Base-by-base conservation (phyloP, 2,888 invertebrate species). In the Heliconius ismenius region DNA sequence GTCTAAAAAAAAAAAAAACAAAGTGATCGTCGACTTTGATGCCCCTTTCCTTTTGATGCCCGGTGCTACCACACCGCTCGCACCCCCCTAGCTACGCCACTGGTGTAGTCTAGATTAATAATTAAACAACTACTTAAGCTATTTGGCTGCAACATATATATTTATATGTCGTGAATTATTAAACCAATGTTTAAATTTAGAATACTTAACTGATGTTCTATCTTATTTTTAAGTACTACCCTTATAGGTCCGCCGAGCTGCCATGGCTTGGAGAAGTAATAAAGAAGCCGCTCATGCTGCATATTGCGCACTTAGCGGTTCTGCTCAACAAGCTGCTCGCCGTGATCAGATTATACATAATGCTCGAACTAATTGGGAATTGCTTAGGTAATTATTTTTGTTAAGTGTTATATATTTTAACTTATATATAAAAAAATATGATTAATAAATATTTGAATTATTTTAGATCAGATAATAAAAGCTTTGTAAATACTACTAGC, bases 321-420 rank as follows among this genome's bases (percentile, higher is more conserved):
- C 91, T 1, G 94, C 95, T 0, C 95, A 95, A 78, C 94, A 94
- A 76, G 95, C 94, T 80, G 96, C 96, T 60, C 95, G 96, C 0
- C 94, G 97, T n/a, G 97, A 97, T 87, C 97, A 97, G 88, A 96
- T 97, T 4, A 98, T 98, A 80, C 96, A 97, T 63, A 97, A 97
- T 86, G 97, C 97, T 3, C 95, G 97, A 81, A 97, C 97, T n/a
- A 98, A 97, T 86, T 98, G 97, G 97, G 97, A 98, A 87, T 89
- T 97, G 72, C 90, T 97, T 21, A 94, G 94, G 94, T 93, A n/a
- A 58, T 62, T 28, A 15, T 10, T 24, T 26, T 28, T 74, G 4
- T 43, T 21, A 36, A n/a, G n/a, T 67, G 26, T 39, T 49, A 21
- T 21, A 49, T 39, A 24, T 11, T 63, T 21, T 73, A 63, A n/a